Evolutionary conservation across 2,888 invertebrate genomes (phyloP), one percentile per base, ranked within the genome.

Genomic region (Drosophila cognata): DNA sequence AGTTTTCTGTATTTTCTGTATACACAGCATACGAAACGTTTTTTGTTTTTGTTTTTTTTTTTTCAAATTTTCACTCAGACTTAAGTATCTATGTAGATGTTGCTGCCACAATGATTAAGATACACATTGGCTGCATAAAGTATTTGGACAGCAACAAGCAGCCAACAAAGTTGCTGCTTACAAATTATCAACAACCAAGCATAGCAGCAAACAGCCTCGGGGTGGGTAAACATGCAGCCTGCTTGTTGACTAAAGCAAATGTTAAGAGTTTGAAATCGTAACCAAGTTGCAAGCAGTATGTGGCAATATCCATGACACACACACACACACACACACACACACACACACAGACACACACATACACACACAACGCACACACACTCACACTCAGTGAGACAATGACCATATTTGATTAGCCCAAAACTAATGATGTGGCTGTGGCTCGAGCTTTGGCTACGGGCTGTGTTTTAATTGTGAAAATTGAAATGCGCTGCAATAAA

Each of bases 401-500:
- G 77, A 82, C 85, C 88, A 88, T 85, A 85, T 89, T 79, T 72
- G 84, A 52, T 74, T 77, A 73, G 74, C 82, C 79, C 66, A 81
- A 78, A 86, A 88, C 85, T 85, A 85, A 85, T 89, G 85, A 85
- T 79, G 90, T 89, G 78, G 82, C 88, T 74, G 48, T 59, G 52
- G 69, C 79, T 70, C 56, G 50, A 38, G 68, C 74, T 77, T 71
- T 63, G 71, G 63, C 64, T 41, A 55, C 53, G 52, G 46, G 53
- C 53, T 43, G 65, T 71, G 87, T 85, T 85, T 85, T 89, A 85
- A 85, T 85, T 85, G 85, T 85, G 90, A 85, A 85, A 85, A 88
- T 85, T 88, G 85, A 89, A 85, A 85, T 85, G 86, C 80, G 55
- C 69, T 68, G 88, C 85, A 85, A 85, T 89, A 85, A 85, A 85